Percentiles rank a stretch among this genome's conserved stretches.
phyloP scores from a whole-genome alignment of 2,888 invertebrate genomes.

The Phortica okadai region DNA sequence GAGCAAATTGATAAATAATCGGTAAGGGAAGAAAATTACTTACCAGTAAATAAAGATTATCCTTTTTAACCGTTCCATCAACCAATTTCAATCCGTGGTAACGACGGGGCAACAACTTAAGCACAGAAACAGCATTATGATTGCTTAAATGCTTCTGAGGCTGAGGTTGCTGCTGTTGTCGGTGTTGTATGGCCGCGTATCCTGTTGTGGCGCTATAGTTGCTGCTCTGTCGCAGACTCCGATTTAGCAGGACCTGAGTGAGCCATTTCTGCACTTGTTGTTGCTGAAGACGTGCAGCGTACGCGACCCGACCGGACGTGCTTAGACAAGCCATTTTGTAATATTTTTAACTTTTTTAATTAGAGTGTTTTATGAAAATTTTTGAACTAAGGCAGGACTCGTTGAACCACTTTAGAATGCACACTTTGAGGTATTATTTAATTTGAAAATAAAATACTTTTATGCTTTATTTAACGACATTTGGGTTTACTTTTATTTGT shows the following conservation, averaged over 20 bases:
- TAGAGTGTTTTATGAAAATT: neutral
- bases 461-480: constrained; percentile 37
- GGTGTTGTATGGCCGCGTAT: constrained; percentile 33
- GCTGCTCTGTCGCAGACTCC: constrained; percentile 51
- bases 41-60: constrained; percentile 65
- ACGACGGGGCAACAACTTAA: constrained; percentile 53
- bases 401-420: constrained; percentile 36
- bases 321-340: constrained; percentile 72
- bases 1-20: neutral
- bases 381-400: neutral
- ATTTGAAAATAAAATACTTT: constrained; percentile 21
- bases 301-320: constrained; percentile 73
- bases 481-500: constrained; percentile 30
- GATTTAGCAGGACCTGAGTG: constrained; percentile 66
- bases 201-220: constrained; percentile 37
- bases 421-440: constrained; percentile 37
- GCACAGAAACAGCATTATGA: constrained; percentile 36
- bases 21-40: constrained; percentile 47
- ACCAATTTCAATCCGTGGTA: constrained; percentile 62
- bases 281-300: constrained; percentile 68
- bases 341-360: constrained; percentile 29
- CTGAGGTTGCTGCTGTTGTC: constrained; percentile 22
- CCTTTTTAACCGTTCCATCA: constrained; percentile 45
- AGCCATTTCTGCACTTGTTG: constrained; percentile 69
- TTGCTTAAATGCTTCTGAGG: neutral